A percentile compares a stretch with the other conserved stretches of the same genome.
Evolutionary conservation across 2,797 vertebrate species (phyloP).

Genomic region (Rhinichthys osculus): DNA sequence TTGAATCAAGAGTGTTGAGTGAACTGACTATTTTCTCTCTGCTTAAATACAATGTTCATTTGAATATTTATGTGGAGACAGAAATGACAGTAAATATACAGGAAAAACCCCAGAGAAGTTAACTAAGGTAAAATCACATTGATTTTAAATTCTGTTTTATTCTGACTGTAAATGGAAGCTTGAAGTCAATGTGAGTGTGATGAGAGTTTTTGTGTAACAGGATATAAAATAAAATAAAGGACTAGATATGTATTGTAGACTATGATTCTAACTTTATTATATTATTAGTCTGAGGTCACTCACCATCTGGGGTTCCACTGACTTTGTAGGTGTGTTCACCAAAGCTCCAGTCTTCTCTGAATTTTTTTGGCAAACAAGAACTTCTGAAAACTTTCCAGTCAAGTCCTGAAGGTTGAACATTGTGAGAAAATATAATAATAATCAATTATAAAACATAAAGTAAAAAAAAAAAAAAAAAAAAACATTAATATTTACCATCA

Average conservation of each 20-base stretch:
- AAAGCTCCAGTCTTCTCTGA: slow-evolving; percentile 92
- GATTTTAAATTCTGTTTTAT: slow-evolving; percentile 45
- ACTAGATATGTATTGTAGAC: background rate
- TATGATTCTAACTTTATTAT: background rate
- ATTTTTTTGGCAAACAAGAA: slow-evolving; percentile 91
- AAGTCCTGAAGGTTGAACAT: slow-evolving; percentile 67
- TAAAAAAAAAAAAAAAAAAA: background rate
- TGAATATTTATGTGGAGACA: slow-evolving; percentile 71
- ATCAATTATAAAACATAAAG: slow-evolving; percentile 30
- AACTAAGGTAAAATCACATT: slow-evolving; percentile 40
- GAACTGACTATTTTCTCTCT: slow-evolving; percentile 80
- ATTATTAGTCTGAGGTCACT: slow-evolving; percentile 53
- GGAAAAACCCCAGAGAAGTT: slow-evolving; percentile 61
- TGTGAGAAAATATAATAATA: background rate
- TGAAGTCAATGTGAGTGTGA: background rate
- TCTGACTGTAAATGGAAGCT: slow-evolving; percentile 7
- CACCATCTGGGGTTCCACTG: slow-evolving; percentile 93
- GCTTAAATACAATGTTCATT: slow-evolving; percentile 79
- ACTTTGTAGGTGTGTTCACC: slow-evolving; percentile 91
- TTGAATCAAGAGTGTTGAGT: slow-evolving; percentile 74
- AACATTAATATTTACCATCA: slow-evolving; percentile 80
- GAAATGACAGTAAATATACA: slow-evolving; percentile 64
- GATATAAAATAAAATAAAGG: too few relatives aligned
- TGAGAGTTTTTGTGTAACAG: background rate
- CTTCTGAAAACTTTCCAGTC: slow-evolving; percentile 90